Percentiles rank a stretch among this genome's conserved stretches.
Evolutionary conservation across 2,888 invertebrate species (phyloP).

Genomic region (Agrochola macilenta): DNA sequence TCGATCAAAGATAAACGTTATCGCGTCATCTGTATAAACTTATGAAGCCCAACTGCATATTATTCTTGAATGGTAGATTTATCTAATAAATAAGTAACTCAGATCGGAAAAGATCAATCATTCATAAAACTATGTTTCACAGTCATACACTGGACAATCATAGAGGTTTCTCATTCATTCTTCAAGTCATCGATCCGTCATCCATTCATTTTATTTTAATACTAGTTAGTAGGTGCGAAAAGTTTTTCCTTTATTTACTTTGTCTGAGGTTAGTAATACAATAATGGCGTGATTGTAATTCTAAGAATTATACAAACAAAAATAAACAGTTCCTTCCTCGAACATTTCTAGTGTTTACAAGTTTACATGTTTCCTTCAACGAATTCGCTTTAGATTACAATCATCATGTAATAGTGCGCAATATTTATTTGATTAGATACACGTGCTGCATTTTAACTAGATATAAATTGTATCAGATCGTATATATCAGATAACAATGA

Average conservation of each 20-base stretch:
- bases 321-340: conserved; percentile 52
- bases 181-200: conserved; percentile 3
- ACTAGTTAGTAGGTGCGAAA: background rate
- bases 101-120: conserved; percentile 6
- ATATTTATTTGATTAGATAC: conserved; percentile 44
- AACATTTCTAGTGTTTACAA: conserved; percentile 51
- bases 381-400: conserved; percentile 24
- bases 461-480: background rate
- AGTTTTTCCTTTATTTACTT: conserved; percentile 44
- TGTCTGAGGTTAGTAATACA: conserved; percentile 27
- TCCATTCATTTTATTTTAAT: conserved; percentile 8
- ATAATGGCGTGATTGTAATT: conserved; percentile 64
- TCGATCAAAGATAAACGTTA: conserved; percentile 37
- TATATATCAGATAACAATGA: background rate
- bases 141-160: background rate
- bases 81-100: conserved; percentile 1
- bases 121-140: background rate
- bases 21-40: conserved; percentile 19
- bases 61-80: conserved; percentile 12
- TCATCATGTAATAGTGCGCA: conserved; percentile 37
- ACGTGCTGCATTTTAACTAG: conserved; percentile 5
- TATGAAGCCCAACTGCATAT: conserved; percentile 10
- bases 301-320: conserved; percentile 56
- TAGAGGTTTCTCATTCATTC: background rate
- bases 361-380: conserved; percentile 29